Percentiles rank a stretch among this genome's conserved stretches.
Evolutionary conservation across 2,113 vertebrate genomes (phyloP).

Genomic region (Myrmophylax atrothorax): DNA sequence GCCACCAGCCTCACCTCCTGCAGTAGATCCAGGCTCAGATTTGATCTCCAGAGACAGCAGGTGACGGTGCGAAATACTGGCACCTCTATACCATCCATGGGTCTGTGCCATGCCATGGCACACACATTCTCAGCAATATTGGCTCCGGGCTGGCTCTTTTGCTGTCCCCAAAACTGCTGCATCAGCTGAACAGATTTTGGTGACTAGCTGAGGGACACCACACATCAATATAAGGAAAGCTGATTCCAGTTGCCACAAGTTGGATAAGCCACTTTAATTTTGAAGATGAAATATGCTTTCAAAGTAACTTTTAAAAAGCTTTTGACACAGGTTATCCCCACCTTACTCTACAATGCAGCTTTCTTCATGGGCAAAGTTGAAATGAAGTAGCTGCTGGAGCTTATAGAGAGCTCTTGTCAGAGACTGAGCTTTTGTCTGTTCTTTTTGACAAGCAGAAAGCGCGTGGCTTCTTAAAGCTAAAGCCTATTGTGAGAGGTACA

Average conservation of each 20-base stretch:
- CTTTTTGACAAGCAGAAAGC: constrained; percentile 54
- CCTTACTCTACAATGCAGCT: background rate
- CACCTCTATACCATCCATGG: accelerated
- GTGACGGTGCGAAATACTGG: background rate
- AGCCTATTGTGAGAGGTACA: constrained; percentile 45
- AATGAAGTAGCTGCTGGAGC: constrained; percentile 32
- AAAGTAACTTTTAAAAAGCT: constrained; percentile 62
- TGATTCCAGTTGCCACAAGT: constrained; percentile 3
- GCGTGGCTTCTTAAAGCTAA: constrained; percentile 30
- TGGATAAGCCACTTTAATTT: constrained; percentile 61
- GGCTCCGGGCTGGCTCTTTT: background rate
- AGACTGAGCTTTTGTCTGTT: constrained; percentile 36
- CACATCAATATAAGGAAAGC: background rate
- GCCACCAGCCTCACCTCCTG: background rate
- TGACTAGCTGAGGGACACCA: background rate
- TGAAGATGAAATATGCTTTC: constrained; percentile 55
- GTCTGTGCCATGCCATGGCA: background rate
- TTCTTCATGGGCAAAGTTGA: constrained; percentile 43
- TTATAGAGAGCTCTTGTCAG: constrained; percentile 33
- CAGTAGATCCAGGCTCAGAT: background rate
- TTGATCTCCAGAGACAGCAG: background rate
- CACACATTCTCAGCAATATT: background rate
- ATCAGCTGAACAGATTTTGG: constrained; percentile 29
- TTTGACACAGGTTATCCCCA: constrained; percentile 27
- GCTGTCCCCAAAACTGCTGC: background rate